phyloP scores from a whole-genome alignment of 2,113 vertebrate genomes.

The Brienomyrus longianalis region DNA sequence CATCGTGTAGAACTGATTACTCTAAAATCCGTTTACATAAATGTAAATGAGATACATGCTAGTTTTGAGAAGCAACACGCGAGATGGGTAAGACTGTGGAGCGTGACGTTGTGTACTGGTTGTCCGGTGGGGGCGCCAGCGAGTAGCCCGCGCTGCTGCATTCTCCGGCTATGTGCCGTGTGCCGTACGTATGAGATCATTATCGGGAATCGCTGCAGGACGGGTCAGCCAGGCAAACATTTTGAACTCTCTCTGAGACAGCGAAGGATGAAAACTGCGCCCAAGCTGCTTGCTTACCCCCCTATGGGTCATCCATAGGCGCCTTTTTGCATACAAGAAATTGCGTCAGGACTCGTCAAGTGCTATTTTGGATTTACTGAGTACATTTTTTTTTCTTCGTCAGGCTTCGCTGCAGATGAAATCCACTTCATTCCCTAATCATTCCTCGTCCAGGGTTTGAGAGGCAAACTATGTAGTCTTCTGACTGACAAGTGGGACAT shows the following conservation, averaged over 20 bases:
- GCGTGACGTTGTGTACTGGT: not conserved
- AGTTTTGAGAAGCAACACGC: not conserved
- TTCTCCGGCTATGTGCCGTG: constrained; percentile 38
- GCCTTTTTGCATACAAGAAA: not conserved
- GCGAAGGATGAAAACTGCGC: constrained; percentile 28
- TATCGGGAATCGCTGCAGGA: constrained; percentile 62
- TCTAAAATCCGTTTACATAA: not conserved
- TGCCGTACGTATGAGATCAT: constrained; percentile 60
- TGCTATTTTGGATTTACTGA: constrained; percentile 5
- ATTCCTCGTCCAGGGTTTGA: constrained; percentile 57
- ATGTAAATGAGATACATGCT: not conserved
- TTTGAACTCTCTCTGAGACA: constrained; percentile 35
- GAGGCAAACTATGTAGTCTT: constrained; percentile 52
- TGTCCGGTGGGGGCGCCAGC: constrained; percentile 43
- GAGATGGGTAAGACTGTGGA: not conserved
- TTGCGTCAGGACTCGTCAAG: not conserved
- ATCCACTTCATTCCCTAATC: constrained; percentile 35
- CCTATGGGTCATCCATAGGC: constrained; percentile 14
- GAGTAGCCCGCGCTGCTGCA: constrained; percentile 36
- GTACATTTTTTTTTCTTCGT: constrained; percentile 20
- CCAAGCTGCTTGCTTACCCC: constrained; percentile 22
- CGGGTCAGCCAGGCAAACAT: constrained; percentile 42
- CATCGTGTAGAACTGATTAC: not conserved
- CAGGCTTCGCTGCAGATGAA: constrained; percentile 61
- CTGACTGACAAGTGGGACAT: constrained; percentile 41